Evolutionary conservation across 2,888 invertebrate genomes (phyloP).

Genomic region (Gandaritis pyraliata): DNA sequence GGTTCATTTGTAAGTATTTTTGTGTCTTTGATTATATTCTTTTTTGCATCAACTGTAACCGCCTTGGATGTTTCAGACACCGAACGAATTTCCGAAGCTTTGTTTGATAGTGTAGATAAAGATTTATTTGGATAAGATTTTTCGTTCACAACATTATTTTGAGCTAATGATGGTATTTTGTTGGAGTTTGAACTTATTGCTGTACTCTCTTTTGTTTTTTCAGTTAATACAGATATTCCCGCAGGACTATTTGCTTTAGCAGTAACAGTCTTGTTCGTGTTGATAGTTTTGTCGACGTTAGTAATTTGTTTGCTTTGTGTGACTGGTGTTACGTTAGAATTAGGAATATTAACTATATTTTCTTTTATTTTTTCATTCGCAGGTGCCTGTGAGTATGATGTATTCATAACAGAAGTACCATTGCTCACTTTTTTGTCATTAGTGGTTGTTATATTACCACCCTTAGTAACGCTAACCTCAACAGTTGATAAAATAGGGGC

Average conservation of each 20-base stretch:
- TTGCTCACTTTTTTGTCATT: conserved; percentile 42
- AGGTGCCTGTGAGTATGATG: conserved; percentile 30
- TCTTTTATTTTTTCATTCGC: conserved; percentile 29
- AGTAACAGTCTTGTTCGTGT: neutral
- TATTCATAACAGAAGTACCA: conserved; percentile 42
- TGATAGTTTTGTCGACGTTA: conserved; percentile 1
- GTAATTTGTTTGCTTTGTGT: conserved; percentile 26
- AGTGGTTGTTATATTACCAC: conserved; percentile 41
- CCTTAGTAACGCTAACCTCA: conserved; percentile 61
- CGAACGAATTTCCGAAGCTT: conserved; percentile 17
- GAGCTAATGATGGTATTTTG: conserved; percentile 17
- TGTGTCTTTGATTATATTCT: conserved; percentile 21
- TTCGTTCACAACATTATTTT: conserved; percentile 19
- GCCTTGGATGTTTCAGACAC: conserved; percentile 20
- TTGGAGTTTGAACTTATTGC: conserved; percentile 4
- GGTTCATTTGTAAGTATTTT: conserved; percentile 32
- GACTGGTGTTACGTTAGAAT: conserved; percentile 12
- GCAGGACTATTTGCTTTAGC: neutral
- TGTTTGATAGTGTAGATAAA: conserved; percentile 17
- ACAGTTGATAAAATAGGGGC: conserved; percentile 72
- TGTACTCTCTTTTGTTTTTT: neutral
- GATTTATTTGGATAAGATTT: conserved; percentile 12
- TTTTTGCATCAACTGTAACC: conserved; percentile 15
- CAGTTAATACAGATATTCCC: neutral
- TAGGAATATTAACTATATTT: conserved; percentile 8